phyloP scores from a whole-genome alignment of 2,888 invertebrate species.

The Heteromyza rotundicornis region DNA sequence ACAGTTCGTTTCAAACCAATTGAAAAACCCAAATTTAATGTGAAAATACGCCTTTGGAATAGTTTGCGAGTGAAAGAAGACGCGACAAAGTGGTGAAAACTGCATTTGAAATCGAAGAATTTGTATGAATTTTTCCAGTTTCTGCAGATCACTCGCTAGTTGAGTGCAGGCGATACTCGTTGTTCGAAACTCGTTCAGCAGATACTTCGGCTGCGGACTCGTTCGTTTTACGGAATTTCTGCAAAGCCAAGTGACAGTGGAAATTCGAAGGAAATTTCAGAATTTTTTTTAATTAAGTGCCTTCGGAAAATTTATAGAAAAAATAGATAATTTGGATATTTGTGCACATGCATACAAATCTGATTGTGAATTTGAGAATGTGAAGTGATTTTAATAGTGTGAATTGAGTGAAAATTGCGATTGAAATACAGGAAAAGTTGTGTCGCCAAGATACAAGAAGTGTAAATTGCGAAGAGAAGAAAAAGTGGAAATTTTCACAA shows the following conservation, averaged over 20 bases:
- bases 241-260: constrained; percentile 19
- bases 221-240: constrained; percentile 23
- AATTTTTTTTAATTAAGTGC: constrained; percentile 3
- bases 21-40: constrained; percentile 19
- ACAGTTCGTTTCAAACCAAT: constrained; percentile 13
- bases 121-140: constrained; percentile 19
- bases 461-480: no score
- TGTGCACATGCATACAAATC: no score
- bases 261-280: constrained; percentile 1
- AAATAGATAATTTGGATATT: no score
- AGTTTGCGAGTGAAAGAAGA: constrained; percentile 8
- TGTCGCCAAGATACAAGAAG: neutral
- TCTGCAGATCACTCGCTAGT: constrained; percentile 25
- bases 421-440: no score
- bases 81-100: constrained; percentile 5
- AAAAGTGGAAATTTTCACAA: no score
- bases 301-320: neutral
- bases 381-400: no score
- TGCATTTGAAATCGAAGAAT: constrained; percentile 21
- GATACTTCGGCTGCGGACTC: neutral
- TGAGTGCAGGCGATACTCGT: constrained; percentile 20
- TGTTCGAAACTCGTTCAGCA: no score
- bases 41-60: constrained; percentile 10
- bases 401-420: neutral
- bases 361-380: neutral